A percentile compares a stretch with the other conserved stretches of the same genome.
These are phyloP conservation scores for Petrophora chlorosata DNA, from an alignment of 2,888 invertebrate species.

Conservation along the genomic window DNA sequence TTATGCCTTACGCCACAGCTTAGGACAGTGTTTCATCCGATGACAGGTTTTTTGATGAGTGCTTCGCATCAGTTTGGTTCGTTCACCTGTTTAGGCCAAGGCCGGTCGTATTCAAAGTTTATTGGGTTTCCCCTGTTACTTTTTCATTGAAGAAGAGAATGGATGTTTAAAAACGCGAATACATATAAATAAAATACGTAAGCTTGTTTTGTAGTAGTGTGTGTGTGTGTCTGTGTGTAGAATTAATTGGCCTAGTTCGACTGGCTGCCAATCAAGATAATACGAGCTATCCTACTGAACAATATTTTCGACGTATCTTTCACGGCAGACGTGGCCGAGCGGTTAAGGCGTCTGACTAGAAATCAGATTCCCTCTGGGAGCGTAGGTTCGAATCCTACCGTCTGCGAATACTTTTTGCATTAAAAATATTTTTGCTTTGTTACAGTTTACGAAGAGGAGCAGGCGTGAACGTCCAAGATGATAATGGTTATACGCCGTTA, in stretches of 20 bases:
- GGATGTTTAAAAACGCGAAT: too few relatives aligned
- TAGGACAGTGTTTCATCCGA: slow-evolving; percentile 21
- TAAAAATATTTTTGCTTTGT: slow-evolving; percentile 48
- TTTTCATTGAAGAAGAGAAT: neutral
- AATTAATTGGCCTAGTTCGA: too few relatives aligned
- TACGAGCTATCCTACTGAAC: slow-evolving; percentile 2
- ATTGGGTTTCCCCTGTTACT: neutral
- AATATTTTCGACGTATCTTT: slow-evolving; percentile 30
- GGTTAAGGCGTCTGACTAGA: slow-evolving; percentile 95
- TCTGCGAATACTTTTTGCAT: slow-evolving; percentile 83
- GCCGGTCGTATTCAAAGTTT: slow-evolving; percentile 12
- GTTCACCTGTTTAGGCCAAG: slow-evolving; percentile 21
- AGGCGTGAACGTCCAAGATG: slow-evolving; percentile 96
- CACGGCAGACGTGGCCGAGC: slow-evolving; percentile 91
- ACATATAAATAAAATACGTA: too few relatives aligned
- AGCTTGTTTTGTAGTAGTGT: too few relatives aligned
- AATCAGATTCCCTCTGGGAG: slow-evolving; percentile 96
- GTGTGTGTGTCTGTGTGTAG: too few relatives aligned
- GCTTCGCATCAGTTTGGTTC: slow-evolving; percentile 20
- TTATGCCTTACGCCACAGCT: slow-evolving; percentile 16
- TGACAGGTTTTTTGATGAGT: slow-evolving; percentile 29
- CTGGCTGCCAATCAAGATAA: too few relatives aligned
- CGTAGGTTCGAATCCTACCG: slow-evolving; percentile 96
- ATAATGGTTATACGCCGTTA: slow-evolving; percentile 95
- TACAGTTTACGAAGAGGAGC: slow-evolving; percentile 93